A percentile compares a stretch with the other conserved stretches of the same genome.
Evolutionary conservation across 2,888 invertebrate species (phyloP).

Genomic region (Melinopterus prodromus): DNA sequence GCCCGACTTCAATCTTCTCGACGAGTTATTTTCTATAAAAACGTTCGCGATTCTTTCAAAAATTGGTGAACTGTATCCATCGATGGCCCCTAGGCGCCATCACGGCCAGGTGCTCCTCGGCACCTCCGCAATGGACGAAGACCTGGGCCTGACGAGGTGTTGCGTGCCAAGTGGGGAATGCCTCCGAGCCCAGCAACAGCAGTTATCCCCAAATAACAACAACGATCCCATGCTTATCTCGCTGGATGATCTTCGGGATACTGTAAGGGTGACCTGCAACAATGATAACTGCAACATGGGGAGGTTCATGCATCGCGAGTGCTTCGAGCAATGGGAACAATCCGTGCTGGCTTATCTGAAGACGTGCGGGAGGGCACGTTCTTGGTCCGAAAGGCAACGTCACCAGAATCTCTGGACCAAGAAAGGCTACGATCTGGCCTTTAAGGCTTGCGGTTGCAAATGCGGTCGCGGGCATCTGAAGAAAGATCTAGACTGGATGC

Average conservation of each 20-base stretch:
- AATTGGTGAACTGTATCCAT: neutral
- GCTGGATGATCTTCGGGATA: slow-evolving; percentile 77
- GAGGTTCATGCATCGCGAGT: slow-evolving; percentile 94
- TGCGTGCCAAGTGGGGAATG: slow-evolving; percentile 86
- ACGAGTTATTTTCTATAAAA: neutral
- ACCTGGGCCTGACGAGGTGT: slow-evolving; percentile 70
- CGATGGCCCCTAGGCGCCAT: slow-evolving; percentile 66
- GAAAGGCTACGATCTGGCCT: slow-evolving; percentile 96
- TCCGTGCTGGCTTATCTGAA: slow-evolving; percentile 88
- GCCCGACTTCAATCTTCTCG: neutral
- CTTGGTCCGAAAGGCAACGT: slow-evolving; percentile 95
- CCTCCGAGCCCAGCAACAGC: slow-evolving; percentile 67
- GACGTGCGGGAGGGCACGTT: slow-evolving; percentile 89
- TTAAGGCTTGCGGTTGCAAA: slow-evolving; percentile 93
- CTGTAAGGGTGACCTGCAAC: slow-evolving; percentile 91
- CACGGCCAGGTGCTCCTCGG: slow-evolving; percentile 58
- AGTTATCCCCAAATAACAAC: slow-evolving; percentile 53
- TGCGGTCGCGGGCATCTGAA: slow-evolving; percentile 93
- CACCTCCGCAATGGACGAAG: slow-evolving; percentile 51
- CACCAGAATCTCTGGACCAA: slow-evolving; percentile 97
- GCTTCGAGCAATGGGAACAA: slow-evolving; percentile 95
- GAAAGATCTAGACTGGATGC: slow-evolving; percentile 93
- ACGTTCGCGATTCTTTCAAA: neutral
- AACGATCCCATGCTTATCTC: slow-evolving; percentile 66
- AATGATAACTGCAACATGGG: slow-evolving; percentile 91